A percentile compares a stretch with the other conserved stretches of the same genome.
phyloP scores from a whole-genome alignment of 2,888 invertebrate genomes.

The Agrochola litura region DNA sequence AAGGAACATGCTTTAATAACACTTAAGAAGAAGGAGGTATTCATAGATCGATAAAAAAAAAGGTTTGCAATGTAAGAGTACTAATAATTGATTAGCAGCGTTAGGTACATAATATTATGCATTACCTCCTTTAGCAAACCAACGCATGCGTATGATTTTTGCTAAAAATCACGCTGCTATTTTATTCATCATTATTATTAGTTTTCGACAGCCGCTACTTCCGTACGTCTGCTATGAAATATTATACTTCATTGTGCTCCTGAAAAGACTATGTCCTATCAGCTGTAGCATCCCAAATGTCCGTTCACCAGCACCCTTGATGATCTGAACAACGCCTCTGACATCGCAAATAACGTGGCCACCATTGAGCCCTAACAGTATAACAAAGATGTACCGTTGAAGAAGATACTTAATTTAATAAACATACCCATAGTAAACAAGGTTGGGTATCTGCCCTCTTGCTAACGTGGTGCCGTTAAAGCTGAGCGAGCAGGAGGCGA shows the following conservation, averaged over 20 bases:
- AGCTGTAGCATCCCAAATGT: neutral
- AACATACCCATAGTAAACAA: conserved; percentile 95
- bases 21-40: neutral
- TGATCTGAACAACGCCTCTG: neutral
- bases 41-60: neutral
- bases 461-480: conserved; percentile 99
- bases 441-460: conserved; percentile 98
- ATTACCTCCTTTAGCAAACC: neutral
- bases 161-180: neutral
- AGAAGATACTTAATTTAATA: neutral
- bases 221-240: neutral
- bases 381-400: neutral
- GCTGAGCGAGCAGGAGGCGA: conserved; percentile 97
- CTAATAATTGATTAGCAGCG: neutral
- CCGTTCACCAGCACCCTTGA: neutral
- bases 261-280: neutral
- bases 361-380: neutral
- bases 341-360: neutral
- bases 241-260: neutral
- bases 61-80: neutral
- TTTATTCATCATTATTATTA: neutral
- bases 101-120: neutral
- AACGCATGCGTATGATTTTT: neutral
- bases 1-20: neutral
- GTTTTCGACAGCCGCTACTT: neutral